Conservation (phyloP, 2,888 invertebrate species). For the Eustalomyia histrio region DNA sequence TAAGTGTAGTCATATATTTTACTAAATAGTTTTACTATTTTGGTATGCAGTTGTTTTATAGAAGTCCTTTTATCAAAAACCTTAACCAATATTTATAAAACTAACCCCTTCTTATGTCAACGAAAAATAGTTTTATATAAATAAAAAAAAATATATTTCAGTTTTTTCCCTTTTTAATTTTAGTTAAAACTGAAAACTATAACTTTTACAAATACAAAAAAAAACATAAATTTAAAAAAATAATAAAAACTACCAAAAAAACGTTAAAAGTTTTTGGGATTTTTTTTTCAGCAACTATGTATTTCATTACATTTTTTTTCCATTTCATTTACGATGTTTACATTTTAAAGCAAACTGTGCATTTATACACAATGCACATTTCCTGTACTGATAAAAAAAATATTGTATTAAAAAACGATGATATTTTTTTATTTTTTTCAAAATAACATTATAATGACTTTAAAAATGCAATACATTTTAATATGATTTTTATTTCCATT, state of each 20-base stretch:
- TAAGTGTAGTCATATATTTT: no score
- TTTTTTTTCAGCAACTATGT: background rate
- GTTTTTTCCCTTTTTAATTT: background rate
- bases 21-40: no score
- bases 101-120: no score
- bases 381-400: slow-evolving; percentile 65
- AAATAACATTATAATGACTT: slow-evolving; percentile 2
- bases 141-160: background rate
- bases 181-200: background rate
- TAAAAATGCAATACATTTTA: no score
- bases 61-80: no score
- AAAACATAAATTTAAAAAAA: background rate
- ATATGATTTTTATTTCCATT: no score
- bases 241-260: background rate
- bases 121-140: background rate
- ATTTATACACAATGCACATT: slow-evolving; percentile 54
- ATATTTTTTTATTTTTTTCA: slow-evolving; percentile 1
- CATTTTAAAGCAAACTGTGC: slow-evolving; percentile 29
- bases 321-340: slow-evolving; percentile 1
- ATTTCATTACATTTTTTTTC: slow-evolving; percentile 18
- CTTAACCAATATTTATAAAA: no score
- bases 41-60: no score
- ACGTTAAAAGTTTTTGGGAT: background rate
- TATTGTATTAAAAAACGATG: background rate
- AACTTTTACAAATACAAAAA: background rate